phyloP scores from a whole-genome alignment of 2,113 vertebrate species.

The Dasypus novemcinctus region DNA sequence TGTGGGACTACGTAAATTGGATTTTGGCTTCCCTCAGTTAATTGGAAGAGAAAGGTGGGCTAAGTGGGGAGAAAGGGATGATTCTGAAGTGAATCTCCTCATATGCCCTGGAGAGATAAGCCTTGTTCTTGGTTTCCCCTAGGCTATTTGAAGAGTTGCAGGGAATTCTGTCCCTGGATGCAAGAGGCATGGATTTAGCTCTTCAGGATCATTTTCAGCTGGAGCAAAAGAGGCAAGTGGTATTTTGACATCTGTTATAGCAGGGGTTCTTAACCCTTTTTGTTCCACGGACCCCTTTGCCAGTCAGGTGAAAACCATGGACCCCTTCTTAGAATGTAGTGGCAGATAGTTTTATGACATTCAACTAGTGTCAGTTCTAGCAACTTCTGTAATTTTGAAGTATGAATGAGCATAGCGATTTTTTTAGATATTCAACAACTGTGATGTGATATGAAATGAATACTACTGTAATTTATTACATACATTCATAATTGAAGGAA shows the following conservation, averaged over 20 bases:
- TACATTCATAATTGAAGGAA: too few species aligned
- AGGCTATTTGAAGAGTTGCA: background rate
- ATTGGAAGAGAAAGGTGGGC: background rate
- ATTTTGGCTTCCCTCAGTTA: background rate
- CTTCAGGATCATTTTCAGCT: background rate
- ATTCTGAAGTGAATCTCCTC: background rate
- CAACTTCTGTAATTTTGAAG: too few species aligned
- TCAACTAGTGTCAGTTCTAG: too few species aligned
- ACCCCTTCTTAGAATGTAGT: too few species aligned
- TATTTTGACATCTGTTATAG: background rate
- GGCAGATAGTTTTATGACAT: too few species aligned
- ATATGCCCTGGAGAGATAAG: background rate
- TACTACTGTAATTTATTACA: too few species aligned
- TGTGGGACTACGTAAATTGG: conserved; percentile 49
- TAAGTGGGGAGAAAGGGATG: background rate
- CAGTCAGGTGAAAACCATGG: too few species aligned
- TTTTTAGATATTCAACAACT: too few species aligned
- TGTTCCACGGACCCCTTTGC: too few species aligned
- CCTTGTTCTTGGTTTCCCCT: conserved; percentile 15
- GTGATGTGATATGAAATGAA: too few species aligned
- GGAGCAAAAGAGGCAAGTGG: background rate
- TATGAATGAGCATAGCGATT: too few species aligned
- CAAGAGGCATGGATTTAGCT: background rate
- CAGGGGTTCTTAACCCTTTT: too few species aligned
- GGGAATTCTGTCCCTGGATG: conserved; percentile 44